phyloP scores from a whole-genome alignment of 2,797 vertebrate genomes.

The Gymnocypris eckloni region DNA sequence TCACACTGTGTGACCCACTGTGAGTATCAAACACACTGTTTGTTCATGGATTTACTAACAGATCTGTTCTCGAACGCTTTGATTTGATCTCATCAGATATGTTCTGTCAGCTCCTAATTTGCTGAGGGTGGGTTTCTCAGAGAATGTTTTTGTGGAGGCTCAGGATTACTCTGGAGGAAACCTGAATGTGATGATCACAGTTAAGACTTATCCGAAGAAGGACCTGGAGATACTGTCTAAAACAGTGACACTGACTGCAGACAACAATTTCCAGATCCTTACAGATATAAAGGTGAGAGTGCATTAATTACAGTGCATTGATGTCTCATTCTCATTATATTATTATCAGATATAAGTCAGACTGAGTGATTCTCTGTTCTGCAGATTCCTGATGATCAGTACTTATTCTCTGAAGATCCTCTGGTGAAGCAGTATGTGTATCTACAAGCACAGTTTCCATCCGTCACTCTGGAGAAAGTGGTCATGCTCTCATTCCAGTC shows the following conservation, averaged over 20 bases:
- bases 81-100: too few relatives aligned
- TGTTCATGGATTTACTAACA: too few relatives aligned
- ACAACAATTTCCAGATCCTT: constrained; percentile 43
- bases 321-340: too few relatives aligned
- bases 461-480: constrained; percentile 35
- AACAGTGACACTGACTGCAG: constrained; percentile 11
- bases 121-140: too few relatives aligned
- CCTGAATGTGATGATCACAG: too few relatives aligned
- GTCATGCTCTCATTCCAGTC: constrained; percentile 60
- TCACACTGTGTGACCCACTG: constrained; percentile 24
- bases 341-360: too few relatives aligned
- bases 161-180: too few relatives aligned
- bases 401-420: constrained; percentile 21
- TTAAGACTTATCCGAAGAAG: accelerated
- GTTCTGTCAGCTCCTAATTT: too few relatives aligned
- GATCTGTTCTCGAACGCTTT: too few relatives aligned
- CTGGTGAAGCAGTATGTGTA: constrained; percentile 59
- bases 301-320: too few relatives aligned
- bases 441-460: constrained; percentile 56
- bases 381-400: constrained; percentile 20
- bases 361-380: neutral
- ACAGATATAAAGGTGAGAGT: constrained; percentile 46
- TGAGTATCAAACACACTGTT: constrained; percentile 17
- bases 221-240: neutral
- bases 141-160: too few relatives aligned